Evolutionary conservation across 1,140 invertebrate genomes (phyloP).

Genomic region (Agrilus planipennis): DNA sequence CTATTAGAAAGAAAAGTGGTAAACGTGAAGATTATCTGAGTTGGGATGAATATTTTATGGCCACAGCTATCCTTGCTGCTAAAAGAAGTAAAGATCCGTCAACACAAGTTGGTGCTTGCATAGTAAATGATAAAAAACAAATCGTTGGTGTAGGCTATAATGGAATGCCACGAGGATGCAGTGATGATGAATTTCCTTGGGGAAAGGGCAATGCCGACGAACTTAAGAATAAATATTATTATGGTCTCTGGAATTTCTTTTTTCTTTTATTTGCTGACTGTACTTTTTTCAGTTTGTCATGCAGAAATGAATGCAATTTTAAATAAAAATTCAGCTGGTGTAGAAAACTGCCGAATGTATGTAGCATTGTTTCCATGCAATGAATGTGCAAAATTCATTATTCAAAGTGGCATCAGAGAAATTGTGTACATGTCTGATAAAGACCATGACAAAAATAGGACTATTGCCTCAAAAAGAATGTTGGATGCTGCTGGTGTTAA

Average conservation of each 20-base stretch:
- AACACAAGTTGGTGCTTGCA: conserved; percentile 87
- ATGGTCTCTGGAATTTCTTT: conserved; percentile 46
- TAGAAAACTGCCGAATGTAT: conserved; percentile 74
- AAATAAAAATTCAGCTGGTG: conserved; percentile 71
- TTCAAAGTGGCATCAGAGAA: conserved; percentile 80
- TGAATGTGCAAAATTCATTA: conserved; percentile 94
- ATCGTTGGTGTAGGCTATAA: conserved; percentile 94
- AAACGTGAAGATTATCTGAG: conserved; percentile 26
- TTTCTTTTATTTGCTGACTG: not conserved
- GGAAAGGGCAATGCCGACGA: conserved; percentile 38
- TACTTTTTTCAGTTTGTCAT: conserved; percentile 73
- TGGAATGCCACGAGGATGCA: conserved; percentile 83
- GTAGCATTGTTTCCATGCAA: conserved; percentile 88
- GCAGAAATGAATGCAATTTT: conserved; percentile 95
- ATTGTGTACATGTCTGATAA: conserved; percentile 77
- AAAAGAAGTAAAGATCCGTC: conserved; percentile 88
- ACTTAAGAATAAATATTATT: conserved; percentile 61
- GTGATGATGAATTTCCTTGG: conserved; percentile 87
- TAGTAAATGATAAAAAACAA: conserved; percentile 78
- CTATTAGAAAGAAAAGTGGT: conserved; percentile 11
- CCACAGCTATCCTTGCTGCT: conserved; percentile 67
- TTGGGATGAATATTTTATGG: conserved; percentile 94
- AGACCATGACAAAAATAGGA: conserved; percentile 50
- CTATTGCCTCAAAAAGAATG: conserved; percentile 66
- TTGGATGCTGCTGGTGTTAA: conserved; percentile 61